Base-by-base conservation (phyloP, 1,140 invertebrate genomes). In the Macrocentrus cingulum region DNA sequence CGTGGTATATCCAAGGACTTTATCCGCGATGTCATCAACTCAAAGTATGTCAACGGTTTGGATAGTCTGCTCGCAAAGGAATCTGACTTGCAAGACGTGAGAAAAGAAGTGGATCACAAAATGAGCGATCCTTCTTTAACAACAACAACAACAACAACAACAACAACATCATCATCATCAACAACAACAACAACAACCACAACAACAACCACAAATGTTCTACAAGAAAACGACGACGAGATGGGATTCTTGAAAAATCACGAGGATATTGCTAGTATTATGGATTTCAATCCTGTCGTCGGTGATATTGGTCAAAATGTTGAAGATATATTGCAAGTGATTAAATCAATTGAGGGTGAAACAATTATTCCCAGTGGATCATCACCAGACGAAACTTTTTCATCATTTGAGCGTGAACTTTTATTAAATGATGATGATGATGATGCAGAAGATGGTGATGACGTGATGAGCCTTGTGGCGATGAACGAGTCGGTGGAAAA, bases 281-380 rank as follows among this genome's bases (percentile, higher is more conserved):
- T 58, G 56, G 56, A 51, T 2, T 44, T 58, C 11, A 53, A 66
- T 65, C 48, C 61, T 39, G 65, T 66, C 7, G 45, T 49, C 11
- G 72, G 65, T 56, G 84, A 85, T 68, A 74, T 85, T 39, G 82
- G 74, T 23, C 82, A 83, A 51, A 84, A 84, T 67, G 80, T 82
- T 2, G 82, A 84, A n/a, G 86, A 87, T 56, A 79, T 87, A 34
- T 75, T 88, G 37, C 84, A 85, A 70, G 85, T 84, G 11, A 86
- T 86, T 53, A 87, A 87, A 70, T 86, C 83, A n/a, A 81, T 88
- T 59, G 86, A 87, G 62, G 79, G 72, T 41, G 39, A 36, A 7
- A 13, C 49, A 9, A 51, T 51, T 15, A 34, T 49, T 25, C 46
- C 46, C 1, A 51, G 23, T 34, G 39, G 16, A 2, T 41, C 37